phyloP scores from a whole-genome alignment of 1,140 invertebrate species.

The Heliothis virescens region DNA sequence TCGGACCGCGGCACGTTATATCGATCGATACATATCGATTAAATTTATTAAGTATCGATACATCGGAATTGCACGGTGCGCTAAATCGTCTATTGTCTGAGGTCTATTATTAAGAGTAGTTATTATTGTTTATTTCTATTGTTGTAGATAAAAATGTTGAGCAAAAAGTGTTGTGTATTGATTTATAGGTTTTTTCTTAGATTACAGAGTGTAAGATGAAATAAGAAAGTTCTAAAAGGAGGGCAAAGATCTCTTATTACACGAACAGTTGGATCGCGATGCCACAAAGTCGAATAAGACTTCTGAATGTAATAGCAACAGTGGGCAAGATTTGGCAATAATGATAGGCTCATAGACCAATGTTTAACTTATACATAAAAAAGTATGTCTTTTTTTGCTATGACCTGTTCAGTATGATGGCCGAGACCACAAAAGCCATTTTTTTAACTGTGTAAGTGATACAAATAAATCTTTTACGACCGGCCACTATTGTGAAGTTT shows the following conservation, averaged over 20 bases:
- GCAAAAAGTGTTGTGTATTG: neutral
- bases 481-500: neutral
- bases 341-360: no score
- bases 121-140: constrained; percentile 36
- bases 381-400: no score
- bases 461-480: constrained; percentile 30
- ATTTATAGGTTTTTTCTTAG: neutral
- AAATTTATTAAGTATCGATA: constrained; percentile 42
- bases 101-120: constrained; percentile 27
- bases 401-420: neutral
- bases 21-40: constrained; percentile 29
- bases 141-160: constrained; percentile 19
- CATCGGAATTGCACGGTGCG: neutral
- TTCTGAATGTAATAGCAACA: no score
- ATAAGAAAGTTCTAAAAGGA: no score
- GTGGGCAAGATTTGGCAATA: no score
- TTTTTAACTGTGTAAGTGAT: neutral
- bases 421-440: neutral
- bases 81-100: constrained; percentile 36
- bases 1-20: constrained; percentile 10
- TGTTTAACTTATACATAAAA: no score
- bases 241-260: no score
- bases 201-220: no score
- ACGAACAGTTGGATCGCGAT: no score
- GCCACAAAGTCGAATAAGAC: no score